Base-by-base conservation (phyloP, 2,797 vertebrate genomes). In the Siniperca scherzeri region DNA sequence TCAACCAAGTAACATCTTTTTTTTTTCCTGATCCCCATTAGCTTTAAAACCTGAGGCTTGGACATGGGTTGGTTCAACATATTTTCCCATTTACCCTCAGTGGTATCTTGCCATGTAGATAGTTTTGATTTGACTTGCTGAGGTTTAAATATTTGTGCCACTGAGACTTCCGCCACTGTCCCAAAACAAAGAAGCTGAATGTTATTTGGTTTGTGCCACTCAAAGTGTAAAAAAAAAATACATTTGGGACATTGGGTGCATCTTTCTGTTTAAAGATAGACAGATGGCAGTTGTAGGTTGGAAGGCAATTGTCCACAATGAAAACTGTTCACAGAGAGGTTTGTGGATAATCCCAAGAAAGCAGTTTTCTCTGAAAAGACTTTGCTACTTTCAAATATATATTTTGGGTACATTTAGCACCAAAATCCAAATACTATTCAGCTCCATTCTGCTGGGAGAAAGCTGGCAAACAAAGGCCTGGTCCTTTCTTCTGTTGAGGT, bases 111-210 rank as follows among this genome's bases (percentile, higher is more conserved):
- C 8, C 42, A 38, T 27, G 46, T 21, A 42, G 52, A 61, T 53
- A 7, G 17, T 60, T 87, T 74, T 56, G 27, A 86, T 82, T 84
- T 78, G 80, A 82, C 88, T 83, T 83, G 19, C 71, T 67, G 59
- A 65, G 36, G 46, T 68, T 61, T 56, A 38, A 21, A 78, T 30
- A 70, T 53, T 7, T 33, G 48, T 27, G 33, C 61, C n/a, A 3
- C 70, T 42, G 70, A 72, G 59, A 57, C 83, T 73, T 83, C 48
- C 21, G 17, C 53, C 46, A 69, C 27, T 40, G 17, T 65, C 68
- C 33, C 48, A 53, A 56, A 77, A 66, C 42, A 56, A 80, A 55
- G 38, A 66, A 10, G n/a, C 40, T 48, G 11, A n/a, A 42, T 72
- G 59, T 81, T 25, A 44, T 79, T 44, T 19, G 60, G 38, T 80